phyloP scores from a whole-genome alignment of 2,888 invertebrate species.

The Suillia variegata region DNA sequence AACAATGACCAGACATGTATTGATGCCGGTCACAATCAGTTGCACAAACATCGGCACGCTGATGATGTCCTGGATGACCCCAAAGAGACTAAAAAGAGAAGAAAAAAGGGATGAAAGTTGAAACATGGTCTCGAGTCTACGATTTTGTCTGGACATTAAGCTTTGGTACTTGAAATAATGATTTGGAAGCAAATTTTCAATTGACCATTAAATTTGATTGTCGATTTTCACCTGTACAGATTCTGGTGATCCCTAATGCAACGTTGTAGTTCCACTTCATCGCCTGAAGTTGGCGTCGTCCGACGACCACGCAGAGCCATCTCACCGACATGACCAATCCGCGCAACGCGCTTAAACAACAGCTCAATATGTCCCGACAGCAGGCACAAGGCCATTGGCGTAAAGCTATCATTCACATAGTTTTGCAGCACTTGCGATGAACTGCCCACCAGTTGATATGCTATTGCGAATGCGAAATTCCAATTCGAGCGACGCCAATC shows the following conservation, averaged over 20 bases:
- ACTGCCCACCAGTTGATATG: conserved; percentile 20
- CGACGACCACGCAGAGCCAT: too few species aligned
- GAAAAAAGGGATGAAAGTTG: too few species aligned
- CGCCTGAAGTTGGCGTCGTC: too few species aligned
- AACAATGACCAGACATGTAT: conserved; percentile 29
- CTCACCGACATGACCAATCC: conserved; percentile 35
- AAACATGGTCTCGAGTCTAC: too few species aligned
- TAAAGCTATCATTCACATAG: conserved; percentile 32
- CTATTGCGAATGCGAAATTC: conserved; percentile 17
- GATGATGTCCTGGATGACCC: conserved; percentile 24
- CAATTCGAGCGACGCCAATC: conserved; percentile 32
- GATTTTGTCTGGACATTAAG: too few species aligned
- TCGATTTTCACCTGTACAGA: conserved; percentile 30
- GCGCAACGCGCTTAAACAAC: conserved; percentile 29
- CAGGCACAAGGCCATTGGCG: conserved; percentile 27
- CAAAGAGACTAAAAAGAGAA: conserved; percentile 25
- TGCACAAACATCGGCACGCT: conserved; percentile 36
- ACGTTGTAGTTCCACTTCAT: conserved; percentile 29
- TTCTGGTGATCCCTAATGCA: conserved; percentile 39
- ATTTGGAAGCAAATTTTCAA: too few species aligned
- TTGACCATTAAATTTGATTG: too few species aligned
- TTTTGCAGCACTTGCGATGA: conserved; percentile 27
- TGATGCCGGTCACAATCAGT: conserved; percentile 32
- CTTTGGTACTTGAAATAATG: too few species aligned
- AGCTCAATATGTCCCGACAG: conserved; percentile 31